Evolutionary conservation across 2,113 vertebrate genomes (phyloP), one percentile per base, ranked within the genome.

Genomic region (Abramis brama): DNA sequence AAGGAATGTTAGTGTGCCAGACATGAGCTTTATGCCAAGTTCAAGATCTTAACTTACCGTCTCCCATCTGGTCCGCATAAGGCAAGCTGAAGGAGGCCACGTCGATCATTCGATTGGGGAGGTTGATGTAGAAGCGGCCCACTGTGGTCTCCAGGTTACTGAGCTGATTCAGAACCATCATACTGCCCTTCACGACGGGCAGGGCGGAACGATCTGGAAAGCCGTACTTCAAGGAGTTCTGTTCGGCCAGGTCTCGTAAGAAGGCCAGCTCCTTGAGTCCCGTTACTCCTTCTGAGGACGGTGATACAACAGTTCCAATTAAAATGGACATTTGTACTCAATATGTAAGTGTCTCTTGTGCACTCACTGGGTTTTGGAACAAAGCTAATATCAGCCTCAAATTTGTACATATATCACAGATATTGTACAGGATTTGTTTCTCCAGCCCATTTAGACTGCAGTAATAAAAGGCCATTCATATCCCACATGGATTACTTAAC

Each of bases 121-220:
- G 96, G 93, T 99, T 99, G 2, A 97, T 99, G 85, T 99, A 99
- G 94, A 99, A 99, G 30, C 98, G 95, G 5, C 98, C 98, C 15
- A 99, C 98, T 0, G 96, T 97, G 1, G 97, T 99, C 93, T 99
- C 98, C 92, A 99, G 95, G 94, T 99, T 99, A 86, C 98, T 99
- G 59, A 99, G 95, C 91, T 99, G 98, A 93, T 99, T 99, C 0
- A 99, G 94, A 0, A 99, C 98, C 97, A 99, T 99, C 98, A 99
- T 99, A 93, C 98, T 98, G 13, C 98, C 98, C 91, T 99, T 99
- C 83, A 96, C 92, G 47, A 98, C 96, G 0, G 97, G 97, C 3
- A 97, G 93, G 27, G 89, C 87, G 0, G 89, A 91, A n/a, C 96
- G 94, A 82, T 98, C 96, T 0, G 92, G 91, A 43, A 97, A 93